Conservation (phyloP, 2,888 invertebrate genomes). For the Mechanitis mazaeus region DNA sequence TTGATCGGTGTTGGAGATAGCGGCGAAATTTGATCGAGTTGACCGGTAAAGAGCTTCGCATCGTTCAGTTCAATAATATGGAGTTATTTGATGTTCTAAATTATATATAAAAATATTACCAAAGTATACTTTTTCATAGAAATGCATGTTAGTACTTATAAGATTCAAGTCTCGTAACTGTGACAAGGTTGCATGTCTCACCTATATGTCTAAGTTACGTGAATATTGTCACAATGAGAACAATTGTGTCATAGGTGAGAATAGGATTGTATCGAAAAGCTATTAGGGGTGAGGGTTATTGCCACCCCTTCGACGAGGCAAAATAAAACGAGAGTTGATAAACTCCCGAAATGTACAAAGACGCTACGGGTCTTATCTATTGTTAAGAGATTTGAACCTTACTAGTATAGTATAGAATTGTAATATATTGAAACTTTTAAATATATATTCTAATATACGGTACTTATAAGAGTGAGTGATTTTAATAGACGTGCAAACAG, state of each 20-base stretch:
- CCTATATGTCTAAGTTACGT: conserved; percentile 53
- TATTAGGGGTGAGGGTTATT: conserved; percentile 48
- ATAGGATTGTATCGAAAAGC: conserved; percentile 58
- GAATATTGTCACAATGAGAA: conserved; percentile 65
- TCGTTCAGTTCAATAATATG: no score
- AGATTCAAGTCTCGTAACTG: conserved; percentile 16
- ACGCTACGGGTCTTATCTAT: conserved; percentile 42
- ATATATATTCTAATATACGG: conserved; percentile 36
- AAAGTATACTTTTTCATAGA: no score
- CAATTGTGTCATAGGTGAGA: conserved; percentile 56
- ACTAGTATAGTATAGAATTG: conserved; percentile 19
- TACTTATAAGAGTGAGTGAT: conserved; percentile 62
- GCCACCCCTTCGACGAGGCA: conserved; percentile 48
- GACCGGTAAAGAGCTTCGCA: no score
- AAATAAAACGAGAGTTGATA: conserved; percentile 70
- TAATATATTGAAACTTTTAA: neutral
- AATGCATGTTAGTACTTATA: conserved; percentile 30
- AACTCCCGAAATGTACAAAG: conserved; percentile 47
- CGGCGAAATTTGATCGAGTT: no score
- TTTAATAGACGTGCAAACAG: conserved; percentile 71
- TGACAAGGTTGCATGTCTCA: conserved; percentile 50
- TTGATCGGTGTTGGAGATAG: no score
- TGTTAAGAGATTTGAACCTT: conserved; percentile 47
- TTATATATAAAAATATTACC: no score
- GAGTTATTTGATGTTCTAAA: no score